Base-by-base conservation (phyloP, 2,888 invertebrate species). In the Nymphalis urticae region DNA sequence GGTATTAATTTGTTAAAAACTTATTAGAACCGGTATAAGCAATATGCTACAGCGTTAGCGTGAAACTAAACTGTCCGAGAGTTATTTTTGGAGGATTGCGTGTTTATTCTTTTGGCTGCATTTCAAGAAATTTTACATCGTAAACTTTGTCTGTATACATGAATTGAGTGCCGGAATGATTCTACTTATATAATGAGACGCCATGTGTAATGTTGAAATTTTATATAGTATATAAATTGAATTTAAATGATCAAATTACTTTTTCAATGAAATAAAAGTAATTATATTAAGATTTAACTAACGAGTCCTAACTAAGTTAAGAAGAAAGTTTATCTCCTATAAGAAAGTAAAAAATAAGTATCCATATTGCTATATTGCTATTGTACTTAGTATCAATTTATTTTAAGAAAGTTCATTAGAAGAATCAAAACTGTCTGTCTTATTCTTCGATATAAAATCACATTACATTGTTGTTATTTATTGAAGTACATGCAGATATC, bases 51-150 rank as follows among this genome's bases (percentile, higher is more conserved):
- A 80, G 76, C 78, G 79, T 77, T 80, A 80, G 77, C 78, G 80
- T 79, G 82, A 85, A 85, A 89, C 90, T 88, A 82, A 87, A 82
- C 79, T 78, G 81, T 75, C 74, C 73, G 73, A 69, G 81, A 82
- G 86, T 79, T 92, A 92, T 92, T 92, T 92, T 90, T 83, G 84
- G 90, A 86, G 72, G 79, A 75, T 79, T 81, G 79, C 81, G 82
- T 80, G 80, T 74, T 80, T 79, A 81, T 82, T 80, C 76, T 83
- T 85, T 89, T 91, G 92, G 92, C 91, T 81, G 73, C 78, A 82
- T 86, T 87, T 89, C 90, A 91, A 91, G 82, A 86, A 79, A 82
- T 82, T 83, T 77, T 74, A 73, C 73, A 68, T 68, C 66, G 69
- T 71, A 68, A 72, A 62, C 54, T 64, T 42, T 58, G 65, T 48